Evolutionary conservation across 2,113 vertebrate species (phyloP).

Genomic region (Phasianus colchicus): DNA sequence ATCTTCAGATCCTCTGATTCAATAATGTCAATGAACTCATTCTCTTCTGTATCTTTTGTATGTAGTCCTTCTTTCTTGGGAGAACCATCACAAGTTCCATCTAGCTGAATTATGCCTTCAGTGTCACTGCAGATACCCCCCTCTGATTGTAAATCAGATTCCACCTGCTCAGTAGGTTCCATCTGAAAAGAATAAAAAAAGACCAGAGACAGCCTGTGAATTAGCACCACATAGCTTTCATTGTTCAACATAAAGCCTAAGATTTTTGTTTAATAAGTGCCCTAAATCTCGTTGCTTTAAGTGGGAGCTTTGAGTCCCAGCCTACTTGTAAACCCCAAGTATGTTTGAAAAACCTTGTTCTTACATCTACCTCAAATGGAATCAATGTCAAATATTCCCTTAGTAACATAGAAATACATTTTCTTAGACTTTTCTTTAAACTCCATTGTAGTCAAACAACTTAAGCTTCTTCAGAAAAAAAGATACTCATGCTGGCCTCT

Average conservation of each 20-base stretch:
- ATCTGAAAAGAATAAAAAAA: conserved; percentile 32
- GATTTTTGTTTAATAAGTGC: neutral
- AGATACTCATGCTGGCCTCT: neutral
- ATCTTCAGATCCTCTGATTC: conserved; percentile 86
- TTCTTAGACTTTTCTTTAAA: neutral
- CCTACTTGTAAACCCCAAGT: neutral
- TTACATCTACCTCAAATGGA: neutral
- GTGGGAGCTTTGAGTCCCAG: neutral
- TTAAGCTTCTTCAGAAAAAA: neutral
- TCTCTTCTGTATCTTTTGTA: conserved; percentile 78
- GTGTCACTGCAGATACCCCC: conserved; percentile 70
- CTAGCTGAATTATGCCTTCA: conserved; percentile 88
- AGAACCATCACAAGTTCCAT: conserved; percentile 84
- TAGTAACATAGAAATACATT: neutral
- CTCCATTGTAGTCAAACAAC: neutral
- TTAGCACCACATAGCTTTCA: neutral
- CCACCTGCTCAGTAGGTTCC: conserved; percentile 49
- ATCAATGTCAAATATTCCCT: neutral
- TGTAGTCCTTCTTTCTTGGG: conserved; percentile 80
- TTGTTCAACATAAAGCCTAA: neutral
- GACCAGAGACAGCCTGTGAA: conserved; percentile 16
- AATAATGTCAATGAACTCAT: conserved; percentile 85
- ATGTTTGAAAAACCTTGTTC: neutral
- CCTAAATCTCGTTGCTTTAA: neutral
- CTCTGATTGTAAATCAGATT: conserved; percentile 23